Evolutionary conservation across 1,140 invertebrate species (phyloP).

Genomic region (Zaprionus ornatus): DNA sequence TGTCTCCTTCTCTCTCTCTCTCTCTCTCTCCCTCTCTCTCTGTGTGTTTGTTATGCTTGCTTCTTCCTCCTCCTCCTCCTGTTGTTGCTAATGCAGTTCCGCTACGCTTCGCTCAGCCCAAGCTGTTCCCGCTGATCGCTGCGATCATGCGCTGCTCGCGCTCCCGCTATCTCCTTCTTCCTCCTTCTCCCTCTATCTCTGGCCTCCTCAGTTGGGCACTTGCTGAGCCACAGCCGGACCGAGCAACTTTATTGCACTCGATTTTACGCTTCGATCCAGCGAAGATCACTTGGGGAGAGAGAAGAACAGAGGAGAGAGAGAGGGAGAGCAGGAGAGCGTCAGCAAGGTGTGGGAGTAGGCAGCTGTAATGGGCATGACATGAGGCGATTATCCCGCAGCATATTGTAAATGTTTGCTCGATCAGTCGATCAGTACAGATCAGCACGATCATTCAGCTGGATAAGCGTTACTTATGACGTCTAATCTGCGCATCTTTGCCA

Average conservation of each 20-base stretch:
- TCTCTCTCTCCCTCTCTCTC: background rate
- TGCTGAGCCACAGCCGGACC: slow-evolving; percentile 45
- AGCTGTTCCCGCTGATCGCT: slow-evolving; percentile 47
- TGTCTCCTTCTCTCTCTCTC: slow-evolving; percentile 28
- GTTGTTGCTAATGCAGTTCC: slow-evolving; percentile 53
- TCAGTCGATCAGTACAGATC: slow-evolving; percentile 22
- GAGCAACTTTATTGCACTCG: slow-evolving; percentile 70
- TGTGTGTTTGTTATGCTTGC: slow-evolving; percentile 50
- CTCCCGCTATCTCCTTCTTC: slow-evolving; percentile 5
- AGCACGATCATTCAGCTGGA: slow-evolving; percentile 13
- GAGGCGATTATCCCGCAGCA: slow-evolving; percentile 54
- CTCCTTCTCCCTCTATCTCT: slow-evolving; percentile 31
- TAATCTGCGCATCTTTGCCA: slow-evolving; percentile 13
- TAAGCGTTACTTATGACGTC: background rate
- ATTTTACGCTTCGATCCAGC: slow-evolving; percentile 67
- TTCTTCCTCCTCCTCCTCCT: slow-evolving; percentile 10
- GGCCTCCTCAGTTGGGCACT: slow-evolving; percentile 59
- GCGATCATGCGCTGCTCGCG: slow-evolving; percentile 71
- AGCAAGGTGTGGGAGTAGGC: slow-evolving; percentile 16
- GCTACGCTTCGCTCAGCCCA: slow-evolving; percentile 49
- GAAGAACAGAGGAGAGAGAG: background rate
- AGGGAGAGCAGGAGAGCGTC: background rate
- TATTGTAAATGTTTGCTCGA: slow-evolving; percentile 32
- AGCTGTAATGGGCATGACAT: slow-evolving; percentile 64
- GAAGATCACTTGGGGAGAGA: slow-evolving; percentile 15